These are phyloP conservation scores for Patiria pectinifera DNA, from an alignment of 53 echinoderm and acorn worm species.

Conservation along the genomic window DNA sequence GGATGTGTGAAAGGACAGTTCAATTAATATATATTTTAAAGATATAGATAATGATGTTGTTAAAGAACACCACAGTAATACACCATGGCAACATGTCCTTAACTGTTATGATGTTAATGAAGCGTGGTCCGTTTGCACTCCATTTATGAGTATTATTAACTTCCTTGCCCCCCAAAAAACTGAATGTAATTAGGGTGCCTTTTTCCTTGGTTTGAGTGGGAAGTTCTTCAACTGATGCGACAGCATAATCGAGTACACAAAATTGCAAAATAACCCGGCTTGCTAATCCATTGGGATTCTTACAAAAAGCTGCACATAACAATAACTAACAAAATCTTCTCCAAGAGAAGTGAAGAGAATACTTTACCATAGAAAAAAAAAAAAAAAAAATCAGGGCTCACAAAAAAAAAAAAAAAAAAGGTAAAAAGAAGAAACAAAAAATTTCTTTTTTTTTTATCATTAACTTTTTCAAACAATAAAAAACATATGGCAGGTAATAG, in stretches of 20 bases:
- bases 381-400: too few relatives aligned
- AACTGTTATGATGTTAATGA: slow-evolving; percentile 1
- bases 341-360: slow-evolving; percentile 10
- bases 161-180: slow-evolving; percentile 26
- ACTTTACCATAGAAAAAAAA: slow-evolving; percentile 48
- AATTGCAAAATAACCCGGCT: background rate
- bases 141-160: slow-evolving; percentile 43
- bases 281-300: slow-evolving; percentile 17
- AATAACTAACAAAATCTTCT: slow-evolving; percentile 8
- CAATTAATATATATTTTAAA: background rate
- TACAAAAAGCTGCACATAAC: slow-evolving; percentile 24
- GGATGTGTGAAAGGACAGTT: too few relatives aligned
- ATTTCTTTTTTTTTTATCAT: too few relatives aligned
- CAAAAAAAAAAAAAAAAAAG: too few relatives aligned
- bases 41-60: slow-evolving; percentile 10
- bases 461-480: too few relatives aligned
- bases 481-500: background rate
- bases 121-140: slow-evolving; percentile 25
- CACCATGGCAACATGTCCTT: slow-evolving; percentile 54
- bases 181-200: slow-evolving; percentile 23
- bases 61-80: background rate
- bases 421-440: too few relatives aligned
- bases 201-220: slow-evolving; percentile 44
- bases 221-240: slow-evolving; percentile 48
- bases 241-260: slow-evolving; percentile 49